phyloP scores from a whole-genome alignment of 2,797 vertebrate genomes.

The Xenentodon cancila region DNA sequence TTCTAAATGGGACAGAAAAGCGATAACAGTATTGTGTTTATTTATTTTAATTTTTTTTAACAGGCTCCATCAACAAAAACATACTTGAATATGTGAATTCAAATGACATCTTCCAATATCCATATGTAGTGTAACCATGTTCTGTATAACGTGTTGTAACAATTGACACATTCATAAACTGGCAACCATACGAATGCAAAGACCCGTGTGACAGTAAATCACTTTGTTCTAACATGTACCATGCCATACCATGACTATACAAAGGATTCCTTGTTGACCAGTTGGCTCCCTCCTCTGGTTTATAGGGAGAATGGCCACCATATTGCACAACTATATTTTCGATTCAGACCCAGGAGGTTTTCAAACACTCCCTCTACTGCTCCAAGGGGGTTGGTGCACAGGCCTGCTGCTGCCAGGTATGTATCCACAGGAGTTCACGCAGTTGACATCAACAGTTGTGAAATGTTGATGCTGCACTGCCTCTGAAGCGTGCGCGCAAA shows the following conservation, averaged over 20 bases:
- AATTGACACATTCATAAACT: background rate
- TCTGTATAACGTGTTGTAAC: background rate
- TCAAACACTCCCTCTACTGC: constrained; percentile 61
- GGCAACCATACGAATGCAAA: constrained; percentile 2
- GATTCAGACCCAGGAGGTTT: constrained; percentile 33
- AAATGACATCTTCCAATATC: constrained; percentile 30
- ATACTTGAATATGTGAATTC: constrained; percentile 9
- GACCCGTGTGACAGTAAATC: constrained; percentile 53
- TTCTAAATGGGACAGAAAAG: background rate
- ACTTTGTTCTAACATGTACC: constrained; percentile 71
- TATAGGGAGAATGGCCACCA: constrained; percentile 41
- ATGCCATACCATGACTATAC: constrained; percentile 61
- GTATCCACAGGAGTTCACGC: background rate
- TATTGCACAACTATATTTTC: constrained; percentile 64
- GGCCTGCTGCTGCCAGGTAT: background rate
- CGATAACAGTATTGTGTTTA: background rate
- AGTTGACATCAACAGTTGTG: background rate
- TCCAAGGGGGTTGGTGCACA: constrained; percentile 24
- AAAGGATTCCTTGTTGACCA: constrained; percentile 64
- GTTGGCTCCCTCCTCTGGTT: constrained; percentile 78
- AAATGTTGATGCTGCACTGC: background rate
- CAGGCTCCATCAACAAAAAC: constrained; percentile 35
- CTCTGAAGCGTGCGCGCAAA: no score
- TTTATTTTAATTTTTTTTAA: constrained; percentile 27
- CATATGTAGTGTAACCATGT: constrained; percentile 7